These are phyloP conservation scores for Cerastis leucographa DNA, from an alignment of 2,888 invertebrate species.

Conservation along the genomic window DNA sequence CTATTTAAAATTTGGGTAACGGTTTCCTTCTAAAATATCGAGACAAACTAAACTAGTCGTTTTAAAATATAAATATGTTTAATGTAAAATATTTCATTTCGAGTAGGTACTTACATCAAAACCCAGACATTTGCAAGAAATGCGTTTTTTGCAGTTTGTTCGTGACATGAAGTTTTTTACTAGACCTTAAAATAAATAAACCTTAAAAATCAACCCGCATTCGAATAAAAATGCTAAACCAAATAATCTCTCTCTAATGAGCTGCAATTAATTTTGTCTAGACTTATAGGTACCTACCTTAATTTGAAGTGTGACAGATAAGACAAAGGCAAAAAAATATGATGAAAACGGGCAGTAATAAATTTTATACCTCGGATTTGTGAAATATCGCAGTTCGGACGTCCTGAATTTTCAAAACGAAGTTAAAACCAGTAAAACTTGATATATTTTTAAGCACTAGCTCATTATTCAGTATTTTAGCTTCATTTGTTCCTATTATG, in stretches of 20 bases:
- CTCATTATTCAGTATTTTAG: background rate
- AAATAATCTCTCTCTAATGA: background rate
- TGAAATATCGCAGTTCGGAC: background rate
- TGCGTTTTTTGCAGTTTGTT: background rate
- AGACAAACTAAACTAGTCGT: background rate
- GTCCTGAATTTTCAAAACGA: background rate
- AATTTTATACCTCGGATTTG: slow-evolving; percentile 2
- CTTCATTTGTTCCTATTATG: too few species aligned
- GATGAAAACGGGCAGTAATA: slow-evolving; percentile 7
- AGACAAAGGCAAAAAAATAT: too few species aligned
- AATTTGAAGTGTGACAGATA: background rate
- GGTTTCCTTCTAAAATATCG: background rate
- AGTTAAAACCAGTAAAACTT: background rate
- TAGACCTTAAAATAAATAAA: background rate
- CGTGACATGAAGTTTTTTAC: background rate
- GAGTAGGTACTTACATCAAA: background rate
- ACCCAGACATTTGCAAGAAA: background rate
- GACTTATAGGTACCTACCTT: too few species aligned
- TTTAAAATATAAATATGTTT: background rate
- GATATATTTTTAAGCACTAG: background rate
- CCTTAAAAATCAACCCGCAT: background rate
- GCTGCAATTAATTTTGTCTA: slow-evolving; percentile 7
- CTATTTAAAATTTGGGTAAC: background rate
- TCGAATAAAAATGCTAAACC: background rate
- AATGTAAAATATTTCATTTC: background rate